Conservation (phyloP, 2,888 invertebrate genomes). For the Lasioglossum figueresi region DNA sequence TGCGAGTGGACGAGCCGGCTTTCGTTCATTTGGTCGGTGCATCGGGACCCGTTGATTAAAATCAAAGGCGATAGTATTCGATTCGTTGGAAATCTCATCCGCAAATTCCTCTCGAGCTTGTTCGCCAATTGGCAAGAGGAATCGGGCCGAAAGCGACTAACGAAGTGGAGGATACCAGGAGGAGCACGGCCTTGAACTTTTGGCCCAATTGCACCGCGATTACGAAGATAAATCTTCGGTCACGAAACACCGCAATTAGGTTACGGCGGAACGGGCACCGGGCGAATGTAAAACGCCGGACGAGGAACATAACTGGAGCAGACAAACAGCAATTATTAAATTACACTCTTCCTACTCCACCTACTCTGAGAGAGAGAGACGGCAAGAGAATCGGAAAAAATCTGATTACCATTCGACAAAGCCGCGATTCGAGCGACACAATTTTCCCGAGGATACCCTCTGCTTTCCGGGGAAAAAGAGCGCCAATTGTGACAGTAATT, state of each 20-base stretch:
- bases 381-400: neutral
- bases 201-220: slow-evolving; percentile 42
- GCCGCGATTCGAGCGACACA: neutral
- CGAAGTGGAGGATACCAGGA: slow-evolving; percentile 31
- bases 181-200: slow-evolving; percentile 47
- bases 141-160: slow-evolving; percentile 40
- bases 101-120: slow-evolving; percentile 46
- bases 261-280: neutral
- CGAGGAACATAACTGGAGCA: slow-evolving; percentile 12
- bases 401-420: slow-evolving; percentile 8
- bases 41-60: neutral
- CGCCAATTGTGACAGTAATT: slow-evolving; percentile 5
- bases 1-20: neutral
- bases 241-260: slow-evolving; percentile 23
- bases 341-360: neutral
- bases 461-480: neutral
- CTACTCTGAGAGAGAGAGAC: neutral
- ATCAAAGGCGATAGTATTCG: slow-evolving; percentile 15
- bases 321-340: slow-evolving; percentile 10
- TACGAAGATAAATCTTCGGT: slow-evolving; percentile 31
- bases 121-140: slow-evolving; percentile 42
- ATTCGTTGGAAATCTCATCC: slow-evolving; percentile 36
- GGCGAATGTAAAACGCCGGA: slow-evolving; percentile 1
- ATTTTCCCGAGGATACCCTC: neutral
- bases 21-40: neutral